Evolutionary conservation across 2,113 vertebrate genomes (phyloP).

Genomic region (Petrocephalus zakoni): DNA sequence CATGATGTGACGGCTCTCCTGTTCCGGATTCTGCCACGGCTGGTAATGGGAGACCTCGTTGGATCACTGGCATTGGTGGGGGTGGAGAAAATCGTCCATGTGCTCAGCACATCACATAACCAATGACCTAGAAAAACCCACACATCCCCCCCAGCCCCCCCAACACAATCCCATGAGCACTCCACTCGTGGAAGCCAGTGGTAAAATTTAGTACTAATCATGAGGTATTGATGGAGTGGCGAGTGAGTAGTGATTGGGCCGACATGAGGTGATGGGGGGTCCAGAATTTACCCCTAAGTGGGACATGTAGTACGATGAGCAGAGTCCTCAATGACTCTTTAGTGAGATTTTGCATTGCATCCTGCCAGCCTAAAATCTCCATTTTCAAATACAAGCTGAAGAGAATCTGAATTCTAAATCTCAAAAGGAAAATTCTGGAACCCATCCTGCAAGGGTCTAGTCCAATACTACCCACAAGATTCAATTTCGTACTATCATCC

Average conservation of each 20-base stretch:
- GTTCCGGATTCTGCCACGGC: constrained; percentile 48
- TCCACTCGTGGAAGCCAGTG: background rate
- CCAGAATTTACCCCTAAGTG: background rate
- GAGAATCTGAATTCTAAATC: background rate
- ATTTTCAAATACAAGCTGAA: background rate
- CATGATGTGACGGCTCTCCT: constrained; percentile 53
- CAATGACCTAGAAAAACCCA: constrained; percentile 65
- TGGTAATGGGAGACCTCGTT: constrained; percentile 58
- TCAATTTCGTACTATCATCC: background rate
- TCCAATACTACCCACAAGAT: background rate
- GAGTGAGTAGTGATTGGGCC: background rate
- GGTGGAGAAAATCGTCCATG: constrained; percentile 44
- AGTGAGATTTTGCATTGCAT: background rate
- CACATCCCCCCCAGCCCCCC: constrained; percentile 55
- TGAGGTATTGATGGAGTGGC: background rate
- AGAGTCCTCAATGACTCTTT: background rate
- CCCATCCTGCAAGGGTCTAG: background rate
- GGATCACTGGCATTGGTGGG: constrained; percentile 42
- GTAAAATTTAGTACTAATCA: constrained; percentile 5
- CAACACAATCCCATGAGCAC: background rate
- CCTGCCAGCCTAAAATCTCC: background rate
- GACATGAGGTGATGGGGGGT: background rate
- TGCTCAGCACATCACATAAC: constrained; percentile 54
- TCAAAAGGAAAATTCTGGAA: background rate
- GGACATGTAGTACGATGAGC: background rate